Evolutionary conservation across 2,113 vertebrate species (phyloP), one percentile per base, ranked within the genome.

Genomic region (Stercorarius parasiticus): DNA sequence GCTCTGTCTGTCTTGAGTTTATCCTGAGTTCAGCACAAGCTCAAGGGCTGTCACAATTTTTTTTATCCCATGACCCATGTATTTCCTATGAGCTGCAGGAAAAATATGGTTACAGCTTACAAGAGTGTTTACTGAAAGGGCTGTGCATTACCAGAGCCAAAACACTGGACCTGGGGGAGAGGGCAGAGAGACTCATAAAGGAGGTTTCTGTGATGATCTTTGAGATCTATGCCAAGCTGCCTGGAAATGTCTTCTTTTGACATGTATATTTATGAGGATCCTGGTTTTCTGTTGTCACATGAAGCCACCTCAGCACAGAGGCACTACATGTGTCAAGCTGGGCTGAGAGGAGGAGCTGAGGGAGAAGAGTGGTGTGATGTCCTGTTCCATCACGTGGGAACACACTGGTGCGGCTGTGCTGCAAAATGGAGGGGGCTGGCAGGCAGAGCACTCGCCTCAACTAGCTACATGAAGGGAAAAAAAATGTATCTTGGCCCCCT

Each of bases 251-350:
- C 27, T 56, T 73, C 23, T 72, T 82, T 58, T 52, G 40, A 26
- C 36, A 4, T 7, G 17, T 14, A 0, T 5, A 6, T 18, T 0
- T 7, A 5, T 3, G 49, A 61, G 59, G 53, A 76, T 67, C 58
- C 45, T 38, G 52, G 20, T 56, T 77, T 73, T 43, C 29, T 76
- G 50, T 6, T 56, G 69, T 66, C 53, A 38, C 20, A 8, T 2
- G 11, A 15, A 71, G 62, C 29, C 36, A 17, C 22, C 19, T 25
- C 55, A 55, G 47, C 56, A 32, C 10, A 53, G n/a, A 64, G 26
- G 32, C 32, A 36, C 18, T 27, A 3, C 11, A 0, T 15, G 45
- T 52, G 80, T 26, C 69, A 78, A 56, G 32, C 80, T 58, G 72
- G 59, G 38, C 73, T 73, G 61, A 72, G 56, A 66, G 86, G 56